Percentiles rank a stretch among this genome's conserved stretches.
phyloP scores from a whole-genome alignment of 1,140 invertebrate genomes.

The Hydropsyche tenuis region DNA sequence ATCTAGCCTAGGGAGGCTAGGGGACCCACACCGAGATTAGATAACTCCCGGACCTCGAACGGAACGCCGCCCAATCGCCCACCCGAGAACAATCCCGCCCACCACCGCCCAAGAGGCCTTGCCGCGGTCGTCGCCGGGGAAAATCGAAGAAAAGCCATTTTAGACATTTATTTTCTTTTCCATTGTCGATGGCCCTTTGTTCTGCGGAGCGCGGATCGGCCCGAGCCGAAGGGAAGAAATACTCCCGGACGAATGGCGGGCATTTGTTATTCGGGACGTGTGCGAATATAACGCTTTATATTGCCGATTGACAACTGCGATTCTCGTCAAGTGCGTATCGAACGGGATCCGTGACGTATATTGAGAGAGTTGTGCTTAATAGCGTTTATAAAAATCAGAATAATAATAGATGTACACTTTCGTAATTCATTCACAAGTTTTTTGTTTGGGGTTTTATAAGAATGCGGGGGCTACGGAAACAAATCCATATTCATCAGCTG shows the following conservation, averaged over 20 bases:
- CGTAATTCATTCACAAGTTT: no score
- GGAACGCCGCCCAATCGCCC: conserved; percentile 9
- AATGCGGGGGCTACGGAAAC: conserved; percentile 16
- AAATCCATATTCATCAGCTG: conserved; percentile 45
- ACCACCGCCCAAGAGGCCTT: not conserved
- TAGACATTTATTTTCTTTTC: conserved; percentile 33
- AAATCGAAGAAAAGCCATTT: conserved; percentile 37
- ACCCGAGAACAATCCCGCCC: conserved; percentile 3
- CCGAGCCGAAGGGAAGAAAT: not conserved
- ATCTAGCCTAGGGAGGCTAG: conserved; percentile 38
- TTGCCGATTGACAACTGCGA: not conserved
- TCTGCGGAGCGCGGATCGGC: conserved; percentile 16
- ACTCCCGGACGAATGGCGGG: not conserved
- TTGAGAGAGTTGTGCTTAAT: no score
- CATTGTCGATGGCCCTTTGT: conserved; percentile 36
- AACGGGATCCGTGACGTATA: no score
- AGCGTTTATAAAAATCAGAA: no score
- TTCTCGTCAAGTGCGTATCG: not conserved
- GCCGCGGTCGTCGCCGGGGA: conserved; percentile 2
- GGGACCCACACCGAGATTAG: conserved; percentile 45
- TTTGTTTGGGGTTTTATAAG: no score
- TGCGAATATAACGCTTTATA: conserved; percentile 4
- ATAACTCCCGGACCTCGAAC: conserved; percentile 38
- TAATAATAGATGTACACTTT: no score
- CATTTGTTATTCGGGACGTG: conserved; percentile 12